Evolutionary conservation across 2,888 invertebrate genomes (phyloP), one percentile per base, ranked within the genome.

Genomic region (Fragum sueziense): DNA sequence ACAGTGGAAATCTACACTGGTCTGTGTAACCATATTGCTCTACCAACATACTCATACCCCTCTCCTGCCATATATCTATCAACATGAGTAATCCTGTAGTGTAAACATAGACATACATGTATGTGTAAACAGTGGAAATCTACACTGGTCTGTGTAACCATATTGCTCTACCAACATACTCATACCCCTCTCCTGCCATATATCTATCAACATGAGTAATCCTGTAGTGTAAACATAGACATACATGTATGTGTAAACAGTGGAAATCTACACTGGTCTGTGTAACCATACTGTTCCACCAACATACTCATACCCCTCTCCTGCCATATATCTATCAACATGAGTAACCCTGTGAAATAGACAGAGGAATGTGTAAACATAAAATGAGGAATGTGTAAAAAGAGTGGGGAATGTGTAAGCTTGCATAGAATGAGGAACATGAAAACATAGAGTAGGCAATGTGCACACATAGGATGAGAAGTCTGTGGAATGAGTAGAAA

Each of bases 101-200:
- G n/a, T n/a, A n/a, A n/a, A n/a, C n/a, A n/a, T n/a, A n/a, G n/a
- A n/a, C n/a, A n/a, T n/a, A n/a, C n/a, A n/a, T n/a, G n/a, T n/a
- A n/a, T n/a, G n/a, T n/a, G n/a, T 94, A 82, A 98, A 95, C n/a
- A 98, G 94, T 0, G 98, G 98, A 92, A 98, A 98, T 90, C 96
- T 96, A 90, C 98, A 98, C 70, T 95, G 95, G 71, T 94, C 94
- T 0, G 95, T 95, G 88, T 97, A 95, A 0, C 97, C 97, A 96
- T 96, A 98, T 85, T 96, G 95, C 22, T 95, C 91, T 86, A 96
- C 96, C 87, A 97, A 95, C 77, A 95, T 94, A 0, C 96, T 94
- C 1, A 98, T 95, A 1, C 97, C 97, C 65, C 98, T 95, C 94
- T 98, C 98, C 89, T 97, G 96, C 0, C 96, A 95, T 17, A 97